Base-by-base conservation (phyloP, 2,888 invertebrate genomes). In the Pasiphila rectangulata region DNA sequence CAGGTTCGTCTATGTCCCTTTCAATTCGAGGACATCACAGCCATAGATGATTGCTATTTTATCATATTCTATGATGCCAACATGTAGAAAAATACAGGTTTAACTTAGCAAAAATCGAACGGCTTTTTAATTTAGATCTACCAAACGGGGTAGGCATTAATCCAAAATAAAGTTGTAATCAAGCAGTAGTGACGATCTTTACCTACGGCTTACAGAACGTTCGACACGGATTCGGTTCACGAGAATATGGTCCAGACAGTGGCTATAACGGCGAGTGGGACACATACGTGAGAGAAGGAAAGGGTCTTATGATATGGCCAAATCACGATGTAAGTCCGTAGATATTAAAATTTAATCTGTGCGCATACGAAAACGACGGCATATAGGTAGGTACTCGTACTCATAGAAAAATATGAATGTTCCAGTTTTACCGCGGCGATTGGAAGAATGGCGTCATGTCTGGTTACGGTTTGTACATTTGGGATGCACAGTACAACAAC, bases 391-490 rank as follows among this genome's bases (percentile, higher is more conserved):
- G 0, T 24, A 0, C 7, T 10, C 23, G 9, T 23, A 23, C 23
- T 21, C 5, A 2, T 21, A 7, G 7, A 2, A 21, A 6, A 7
- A 2, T 20, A 20, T 4, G 1, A 20, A 20, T 23, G 4, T 36
- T 75, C 24, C 57, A 91, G 91, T 87, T 86, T 68, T 92, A 92
- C 64, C 83, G 75, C 49, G 92, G 92, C 0, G 83, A 89, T 52
- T 92, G 92, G 92, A 72, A 77, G 57, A 78, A 87, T 42, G 91
- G 91, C 17, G 70, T 80, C 0, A 91, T 91, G 83, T 76, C 90
- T 45, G 92, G 92, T 40, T 83, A 87, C 48, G 92, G 92, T 1
- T 85, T 90, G 50, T 92, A 92, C 52, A 83, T 87, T 37, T 92
- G 92, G 92, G 80, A 85, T 51, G 67, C 87, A 7, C 83, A 79